A percentile compares a stretch with the other conserved stretches of the same genome.
phyloP scores from a whole-genome alignment of 1,140 invertebrate genomes.

The Hypsibius dujardini region DNA sequence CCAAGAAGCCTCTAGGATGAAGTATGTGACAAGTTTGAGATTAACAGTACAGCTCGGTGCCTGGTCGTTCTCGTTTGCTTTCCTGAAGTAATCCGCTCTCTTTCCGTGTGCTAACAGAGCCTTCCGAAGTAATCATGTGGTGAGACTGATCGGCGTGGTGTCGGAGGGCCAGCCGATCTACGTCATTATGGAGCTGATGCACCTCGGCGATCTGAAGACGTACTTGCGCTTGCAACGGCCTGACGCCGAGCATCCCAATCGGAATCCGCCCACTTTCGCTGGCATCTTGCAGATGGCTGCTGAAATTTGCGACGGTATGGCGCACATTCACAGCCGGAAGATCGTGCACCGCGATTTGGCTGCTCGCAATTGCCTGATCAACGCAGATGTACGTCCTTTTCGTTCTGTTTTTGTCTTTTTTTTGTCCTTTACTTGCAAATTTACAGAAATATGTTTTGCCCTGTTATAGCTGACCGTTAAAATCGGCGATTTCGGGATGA shows the following conservation, averaged over 20 bases:
- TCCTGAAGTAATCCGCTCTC: constrained; percentile 16
- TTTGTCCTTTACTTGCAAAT: constrained; percentile 64
- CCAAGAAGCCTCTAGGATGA: constrained; percentile 94
- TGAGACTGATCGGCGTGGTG: constrained; percentile 42
- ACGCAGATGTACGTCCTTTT: constrained; percentile 40
- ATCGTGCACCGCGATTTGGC: constrained; percentile 93
- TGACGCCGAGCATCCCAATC: constrained; percentile 37
- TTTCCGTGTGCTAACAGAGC: constrained; percentile 37
- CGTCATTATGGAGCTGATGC: constrained; percentile 43
- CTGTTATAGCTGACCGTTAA: too few species aligned
- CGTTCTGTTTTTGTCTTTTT: constrained; percentile 90
- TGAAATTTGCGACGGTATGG: constrained; percentile 96
- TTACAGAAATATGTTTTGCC: constrained; percentile 28
- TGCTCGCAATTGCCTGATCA: constrained; percentile 89
- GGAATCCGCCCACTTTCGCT: constrained; percentile 25
- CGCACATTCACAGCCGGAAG: constrained; percentile 77
- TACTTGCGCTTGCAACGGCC: constrained; percentile 70
- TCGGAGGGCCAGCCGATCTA: too few species aligned
- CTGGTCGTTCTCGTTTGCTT: constrained; percentile 21
- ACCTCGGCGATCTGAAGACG: constrained; percentile 75
- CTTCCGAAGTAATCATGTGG: constrained; percentile 81
- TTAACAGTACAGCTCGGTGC: background rate
- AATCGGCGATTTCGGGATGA: too few species aligned
- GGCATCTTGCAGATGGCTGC: constrained; percentile 60
- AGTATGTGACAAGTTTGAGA: constrained; percentile 36